Evolutionary conservation across 2,888 invertebrate species (phyloP).

Genomic region (Drosophila mimica): DNA sequence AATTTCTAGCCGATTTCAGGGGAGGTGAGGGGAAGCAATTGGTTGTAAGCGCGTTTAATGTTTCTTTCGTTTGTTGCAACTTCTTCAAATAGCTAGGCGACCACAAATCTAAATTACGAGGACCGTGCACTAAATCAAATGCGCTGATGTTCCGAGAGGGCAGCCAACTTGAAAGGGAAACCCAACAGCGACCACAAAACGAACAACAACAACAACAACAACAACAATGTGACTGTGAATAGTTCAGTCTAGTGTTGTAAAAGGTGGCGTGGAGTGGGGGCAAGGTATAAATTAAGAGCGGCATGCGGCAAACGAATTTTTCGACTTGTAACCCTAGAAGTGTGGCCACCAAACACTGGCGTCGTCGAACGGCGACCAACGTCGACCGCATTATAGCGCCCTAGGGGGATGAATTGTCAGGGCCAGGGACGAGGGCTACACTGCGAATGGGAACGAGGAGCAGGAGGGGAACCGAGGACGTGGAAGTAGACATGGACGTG

Average conservation of each 20-base stretch:
- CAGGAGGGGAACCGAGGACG: background rate
- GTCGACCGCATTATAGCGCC: constrained; percentile 76
- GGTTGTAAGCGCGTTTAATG: constrained; percentile 26
- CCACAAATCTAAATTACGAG: constrained; percentile 77
- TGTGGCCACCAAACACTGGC: constrained; percentile 45
- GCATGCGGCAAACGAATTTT: constrained; percentile 58
- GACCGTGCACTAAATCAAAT: constrained; percentile 73
- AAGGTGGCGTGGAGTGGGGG: background rate
- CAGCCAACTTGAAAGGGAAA: constrained; percentile 64
- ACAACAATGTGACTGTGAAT: constrained; percentile 28
- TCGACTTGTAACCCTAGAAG: constrained; percentile 68
- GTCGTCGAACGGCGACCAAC: constrained; percentile 20
- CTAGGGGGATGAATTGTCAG: constrained; percentile 71
- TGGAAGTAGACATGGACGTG: background rate
- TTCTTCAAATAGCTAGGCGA: constrained; percentile 49
- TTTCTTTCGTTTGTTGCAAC: background rate
- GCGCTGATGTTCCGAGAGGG: constrained; percentile 38
- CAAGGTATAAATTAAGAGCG: constrained; percentile 74
- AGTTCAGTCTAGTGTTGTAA: constrained; percentile 7
- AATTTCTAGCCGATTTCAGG: constrained; percentile 11
- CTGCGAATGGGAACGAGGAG: background rate
- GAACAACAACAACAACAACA: constrained; percentile 39
- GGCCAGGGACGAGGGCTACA: constrained; percentile 18
- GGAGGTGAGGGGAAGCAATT: background rate
- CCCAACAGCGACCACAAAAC: constrained; percentile 67